A percentile compares a stretch with the other conserved stretches of the same genome.
These are phyloP conservation scores for Callionymus lyra DNA, from an alignment of 2,113 vertebrate genomes.

Conservation along the genomic window DNA sequence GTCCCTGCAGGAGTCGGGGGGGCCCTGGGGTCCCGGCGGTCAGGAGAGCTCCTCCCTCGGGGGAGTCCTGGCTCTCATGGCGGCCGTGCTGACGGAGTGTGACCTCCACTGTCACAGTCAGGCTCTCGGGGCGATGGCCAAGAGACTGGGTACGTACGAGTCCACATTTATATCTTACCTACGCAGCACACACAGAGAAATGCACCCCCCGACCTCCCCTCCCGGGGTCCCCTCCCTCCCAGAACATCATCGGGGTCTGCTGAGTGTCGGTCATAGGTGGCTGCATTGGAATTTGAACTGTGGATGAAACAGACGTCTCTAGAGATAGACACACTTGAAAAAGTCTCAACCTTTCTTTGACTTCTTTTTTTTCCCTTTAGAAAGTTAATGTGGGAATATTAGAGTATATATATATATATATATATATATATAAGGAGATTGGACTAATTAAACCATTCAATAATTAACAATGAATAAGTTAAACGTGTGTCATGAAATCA, in stretches of 20 bases:
- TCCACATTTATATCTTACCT: conserved; percentile 21
- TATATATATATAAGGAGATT: no score
- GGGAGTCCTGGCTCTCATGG: conserved; percentile 68
- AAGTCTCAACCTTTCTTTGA: no score
- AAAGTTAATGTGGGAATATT: no score
- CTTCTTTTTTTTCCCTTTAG: no score
- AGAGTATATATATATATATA: no score
- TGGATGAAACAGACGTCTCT: conserved; percentile 15
- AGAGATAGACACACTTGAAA: no score
- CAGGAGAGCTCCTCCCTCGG: conserved; percentile 52
- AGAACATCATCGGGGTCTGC: conserved; percentile 36
- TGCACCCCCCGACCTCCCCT: no score
- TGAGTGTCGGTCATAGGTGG: conserved; percentile 54
- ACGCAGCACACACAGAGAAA: conserved; percentile 18
- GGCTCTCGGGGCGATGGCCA: conserved; percentile 62
- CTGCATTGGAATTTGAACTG: conserved; percentile 51
- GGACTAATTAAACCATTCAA: no score
- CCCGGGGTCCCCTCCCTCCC: no score
- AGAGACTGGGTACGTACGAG: conserved; percentile 53
- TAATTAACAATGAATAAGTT: no score
- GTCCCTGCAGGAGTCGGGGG: conserved; percentile 58
- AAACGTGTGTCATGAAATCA: no score
- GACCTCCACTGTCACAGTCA: conserved; percentile 72
- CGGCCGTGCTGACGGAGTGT: conserved; percentile 70
- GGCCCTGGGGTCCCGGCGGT: conserved; percentile 27